phyloP scores from a whole-genome alignment of 2,113 vertebrate species.

The Thalassoma bifasciatum region DNA sequence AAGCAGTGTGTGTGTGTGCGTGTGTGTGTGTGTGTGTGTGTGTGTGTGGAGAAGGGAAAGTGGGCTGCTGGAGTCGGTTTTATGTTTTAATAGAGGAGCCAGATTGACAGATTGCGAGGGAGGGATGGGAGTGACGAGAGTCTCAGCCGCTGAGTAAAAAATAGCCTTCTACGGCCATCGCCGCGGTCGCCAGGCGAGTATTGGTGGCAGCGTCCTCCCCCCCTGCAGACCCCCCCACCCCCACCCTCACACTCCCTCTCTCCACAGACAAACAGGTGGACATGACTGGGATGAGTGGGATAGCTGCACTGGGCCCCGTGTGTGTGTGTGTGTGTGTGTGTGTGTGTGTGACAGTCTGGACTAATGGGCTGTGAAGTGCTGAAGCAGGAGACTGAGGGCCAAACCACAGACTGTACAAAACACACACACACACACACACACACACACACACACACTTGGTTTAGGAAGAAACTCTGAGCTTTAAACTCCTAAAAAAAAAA shows the following conservation, averaged over 20 bases:
- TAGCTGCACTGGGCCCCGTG: conserved; percentile 69
- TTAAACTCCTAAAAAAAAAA: no score
- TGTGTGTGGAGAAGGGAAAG: not conserved
- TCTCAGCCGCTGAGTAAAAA: conserved; percentile 47
- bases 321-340: conserved; percentile 33
- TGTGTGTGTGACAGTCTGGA: conserved; percentile 47
- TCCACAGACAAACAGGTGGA: conserved; percentile 78
- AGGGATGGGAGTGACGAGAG: conserved; percentile 57
- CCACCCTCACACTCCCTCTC: conserved; percentile 41
- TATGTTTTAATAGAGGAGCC: conserved; percentile 44
- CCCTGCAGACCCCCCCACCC: conserved; percentile 74
- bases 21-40: conserved; percentile 13
- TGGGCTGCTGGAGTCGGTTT: conserved; percentile 13
- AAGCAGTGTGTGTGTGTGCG: conserved; percentile 19
- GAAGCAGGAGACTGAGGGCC: conserved; percentile 67
- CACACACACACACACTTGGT: conserved; percentile 35
- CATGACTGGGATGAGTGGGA: conserved; percentile 80
- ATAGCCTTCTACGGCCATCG: conserved; percentile 84
- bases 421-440: no score
- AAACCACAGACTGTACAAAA: conserved; percentile 67
- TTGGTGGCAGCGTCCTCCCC: conserved; percentile 74
- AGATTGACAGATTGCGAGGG: conserved; percentile 49
- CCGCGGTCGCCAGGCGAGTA: conserved; percentile 42
- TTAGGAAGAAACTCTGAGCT: not conserved
- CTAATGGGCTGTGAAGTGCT: conserved; percentile 76